These are phyloP conservation scores for Laticauda laticaudata DNA, from an alignment of 2,113 vertebrate species.

Conservation along the genomic window DNA sequence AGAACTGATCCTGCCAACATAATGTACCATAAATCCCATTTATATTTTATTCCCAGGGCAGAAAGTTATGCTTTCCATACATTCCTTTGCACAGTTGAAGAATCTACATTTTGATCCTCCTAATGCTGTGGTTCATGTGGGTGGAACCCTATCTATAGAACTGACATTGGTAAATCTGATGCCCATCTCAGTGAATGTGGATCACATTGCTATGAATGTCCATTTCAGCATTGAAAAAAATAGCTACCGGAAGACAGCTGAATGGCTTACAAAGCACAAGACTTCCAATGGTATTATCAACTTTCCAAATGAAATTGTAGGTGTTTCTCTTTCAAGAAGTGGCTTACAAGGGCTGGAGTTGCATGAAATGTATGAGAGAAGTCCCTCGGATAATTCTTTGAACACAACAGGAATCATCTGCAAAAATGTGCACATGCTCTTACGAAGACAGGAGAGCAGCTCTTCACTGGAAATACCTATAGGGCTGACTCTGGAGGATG, in stretches of 20 bases:
- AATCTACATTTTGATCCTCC: conserved; percentile 84
- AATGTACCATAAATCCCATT: neutral
- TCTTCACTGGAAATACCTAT: conserved; percentile 74
- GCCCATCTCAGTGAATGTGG: conserved; percentile 82
- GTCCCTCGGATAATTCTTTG: conserved; percentile 84
- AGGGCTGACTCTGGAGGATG: conserved; percentile 77
- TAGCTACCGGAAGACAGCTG: conserved; percentile 79
- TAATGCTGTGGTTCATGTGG: conserved; percentile 85
- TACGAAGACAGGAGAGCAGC: conserved; percentile 80
- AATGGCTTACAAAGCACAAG: conserved; percentile 78
- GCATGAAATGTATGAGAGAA: conserved; percentile 85
- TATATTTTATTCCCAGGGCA: conserved; percentile 67
- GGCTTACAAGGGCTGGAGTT: conserved; percentile 77
- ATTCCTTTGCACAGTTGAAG: conserved; percentile 82
- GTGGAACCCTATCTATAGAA: conserved; percentile 82
- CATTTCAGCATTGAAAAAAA: conserved; percentile 87
- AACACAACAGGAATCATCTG: conserved; percentile 87
- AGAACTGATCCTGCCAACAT: neutral
- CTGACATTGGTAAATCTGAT: conserved; percentile 84
- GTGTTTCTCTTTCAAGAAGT: conserved; percentile 41
- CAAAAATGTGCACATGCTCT: conserved; percentile 89
- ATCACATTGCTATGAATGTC: conserved; percentile 82
- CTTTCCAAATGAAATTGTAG: conserved; percentile 66
- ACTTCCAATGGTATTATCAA: conserved; percentile 73
- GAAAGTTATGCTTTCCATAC: conserved; percentile 81